Conservation (phyloP, 2,888 invertebrate species). For the Hirtodrosophila histrioides region DNA sequence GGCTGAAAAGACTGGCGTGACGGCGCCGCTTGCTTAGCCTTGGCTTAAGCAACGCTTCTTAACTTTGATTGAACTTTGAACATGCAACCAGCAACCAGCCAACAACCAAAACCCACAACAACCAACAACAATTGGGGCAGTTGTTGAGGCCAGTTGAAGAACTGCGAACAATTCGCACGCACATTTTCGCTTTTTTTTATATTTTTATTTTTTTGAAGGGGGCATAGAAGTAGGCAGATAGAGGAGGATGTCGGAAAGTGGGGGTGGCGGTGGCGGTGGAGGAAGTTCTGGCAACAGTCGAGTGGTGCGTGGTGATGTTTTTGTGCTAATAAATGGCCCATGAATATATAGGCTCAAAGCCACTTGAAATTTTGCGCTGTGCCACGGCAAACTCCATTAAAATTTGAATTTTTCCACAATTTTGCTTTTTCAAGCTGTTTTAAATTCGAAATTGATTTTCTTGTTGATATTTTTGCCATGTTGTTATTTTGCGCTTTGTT, state of each 20-base stretch:
- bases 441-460: conserved; percentile 58
- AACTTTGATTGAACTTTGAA: conserved; percentile 75
- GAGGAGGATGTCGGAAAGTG: not conserved
- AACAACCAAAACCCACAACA: conserved; percentile 31
- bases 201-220: conserved; percentile 10
- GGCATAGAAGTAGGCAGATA: not conserved
- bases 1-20: conserved; percentile 53
- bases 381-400: conserved; percentile 42
- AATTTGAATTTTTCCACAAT: conserved; percentile 42
- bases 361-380: conserved; percentile 39
- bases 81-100: conserved; percentile 58
- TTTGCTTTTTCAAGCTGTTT: conserved; percentile 32
- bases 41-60: conserved; percentile 63
- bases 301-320: conserved; percentile 32
- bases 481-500: conserved; percentile 4
- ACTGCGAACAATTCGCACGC: conserved; percentile 71
- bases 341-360: conserved; percentile 50
- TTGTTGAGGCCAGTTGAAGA: conserved; percentile 50
- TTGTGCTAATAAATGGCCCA: conserved; percentile 44
- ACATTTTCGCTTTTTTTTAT: conserved; percentile 53
- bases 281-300: conserved; percentile 6
- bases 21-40: conserved; percentile 77
- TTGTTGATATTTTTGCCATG: not conserved
- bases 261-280: not conserved
- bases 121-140: conserved; percentile 21